Base-by-base conservation (phyloP, 2,888 invertebrate species). In the Druceiella hillmani region DNA sequence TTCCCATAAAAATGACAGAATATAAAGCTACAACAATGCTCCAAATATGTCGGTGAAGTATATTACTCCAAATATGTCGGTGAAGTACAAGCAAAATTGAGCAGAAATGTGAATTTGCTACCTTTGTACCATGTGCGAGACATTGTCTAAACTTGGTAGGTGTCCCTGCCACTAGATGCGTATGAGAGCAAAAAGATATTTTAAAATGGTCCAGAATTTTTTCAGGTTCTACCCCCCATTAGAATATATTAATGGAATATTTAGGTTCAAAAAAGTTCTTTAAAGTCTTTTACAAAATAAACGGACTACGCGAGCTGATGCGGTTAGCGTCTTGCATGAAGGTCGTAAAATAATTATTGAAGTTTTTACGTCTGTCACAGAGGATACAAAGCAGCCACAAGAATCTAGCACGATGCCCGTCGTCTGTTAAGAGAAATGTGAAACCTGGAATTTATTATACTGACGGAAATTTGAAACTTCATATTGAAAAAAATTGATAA, bases 11-110 rank as follows among this genome's bases (percentile, higher is more conserved):
- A 40, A 48, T 41, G n/a, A n/a, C 29, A 25, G 55, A 12, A 50
- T 53, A 6, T 52, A 56, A 37, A 45, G 45, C 25, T 53, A 54
- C 41, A 53, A 55, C 46, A 56, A 55, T 49, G 53, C 55, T 7
- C 42, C 47, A 22, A 53, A 55, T 45, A 55, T 56, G 53, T 42
- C 50, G 7, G 55, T 53, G n/a, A 44, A 37, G 12, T 55, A 57
- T 35, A 36, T 40, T 36, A 52, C 53, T 33, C 36, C 51, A 33
- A 47, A 54, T 41, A 43, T 49, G n/a, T n/a, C n/a, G n/a, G n/a
- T n/a, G n/a, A n/a, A n/a, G n/a, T 52, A 33, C 48, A 54, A 43
- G 43, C 50, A 30, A 48, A 51, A 52, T 56, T 11, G 47, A 51
- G 38, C 46, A 54, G 32, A 40, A 44, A 36, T 49, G 38, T 44